Conservation (phyloP, 2,797 vertebrate genomes). For the Halcyon smyrnensis region DNA sequence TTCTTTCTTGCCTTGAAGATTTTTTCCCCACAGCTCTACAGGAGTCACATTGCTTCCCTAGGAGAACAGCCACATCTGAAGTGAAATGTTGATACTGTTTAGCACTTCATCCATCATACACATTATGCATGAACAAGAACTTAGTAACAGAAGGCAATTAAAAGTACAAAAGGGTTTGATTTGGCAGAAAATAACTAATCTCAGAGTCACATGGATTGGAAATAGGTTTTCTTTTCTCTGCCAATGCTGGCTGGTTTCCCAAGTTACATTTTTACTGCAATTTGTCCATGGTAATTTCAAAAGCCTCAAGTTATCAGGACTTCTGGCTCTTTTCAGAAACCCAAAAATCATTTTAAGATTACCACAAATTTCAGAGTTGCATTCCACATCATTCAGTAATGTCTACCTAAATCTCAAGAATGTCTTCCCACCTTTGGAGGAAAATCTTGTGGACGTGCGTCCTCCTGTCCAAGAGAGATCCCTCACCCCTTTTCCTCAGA, state of each 20-base stretch:
- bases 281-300: neutral
- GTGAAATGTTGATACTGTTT: conserved; percentile 3
- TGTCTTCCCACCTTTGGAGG: neutral
- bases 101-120: conserved; percentile 13
- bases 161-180: conserved; percentile 28
- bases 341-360: neutral
- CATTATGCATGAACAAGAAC: neutral
- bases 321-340: neutral
- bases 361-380: neutral
- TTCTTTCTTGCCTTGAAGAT: neutral
- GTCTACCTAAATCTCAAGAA: neutral
- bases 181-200: conserved; percentile 35
- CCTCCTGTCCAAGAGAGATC: neutral
- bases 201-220: conserved; percentile 35
- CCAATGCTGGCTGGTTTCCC: conserved; percentile 8
- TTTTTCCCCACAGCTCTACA: neutral
- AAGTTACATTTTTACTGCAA: neutral
- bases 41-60: neutral
- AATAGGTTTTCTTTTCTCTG: conserved; percentile 16
- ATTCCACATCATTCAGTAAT: neutral
- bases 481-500: neutral
- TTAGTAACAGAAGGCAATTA: conserved; percentile 55
- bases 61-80: neutral
- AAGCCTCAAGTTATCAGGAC: neutral
- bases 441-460: neutral